phyloP scores from a whole-genome alignment of 2,113 vertebrate genomes.

The Seriola dumerili region DNA sequence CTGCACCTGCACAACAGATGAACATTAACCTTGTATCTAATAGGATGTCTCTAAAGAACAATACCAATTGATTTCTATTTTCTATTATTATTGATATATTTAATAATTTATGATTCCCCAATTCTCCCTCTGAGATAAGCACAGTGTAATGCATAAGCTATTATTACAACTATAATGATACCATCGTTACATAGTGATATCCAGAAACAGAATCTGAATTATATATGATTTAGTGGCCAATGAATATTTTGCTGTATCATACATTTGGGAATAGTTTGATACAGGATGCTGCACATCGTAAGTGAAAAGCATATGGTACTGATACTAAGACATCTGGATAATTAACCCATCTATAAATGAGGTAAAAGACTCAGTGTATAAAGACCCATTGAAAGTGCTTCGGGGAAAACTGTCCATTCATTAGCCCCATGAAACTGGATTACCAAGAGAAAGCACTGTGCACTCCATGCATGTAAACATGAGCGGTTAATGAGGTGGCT shows the following conservation, averaged over 20 bases:
- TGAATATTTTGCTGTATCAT: neutral
- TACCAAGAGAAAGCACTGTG: conserved; percentile 1
- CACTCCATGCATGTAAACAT: conserved; percentile 40
- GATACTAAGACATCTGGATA: neutral
- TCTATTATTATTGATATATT: neutral
- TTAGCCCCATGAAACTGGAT: conserved; percentile 38
- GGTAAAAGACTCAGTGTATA: neutral
- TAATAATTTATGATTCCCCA: neutral
- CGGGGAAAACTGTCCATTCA: conserved; percentile 25
- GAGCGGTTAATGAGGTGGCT: conserved; percentile 33
- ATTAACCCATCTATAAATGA: neutral
- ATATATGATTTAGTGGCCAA: neutral
- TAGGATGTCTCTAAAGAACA: conserved; percentile 8
- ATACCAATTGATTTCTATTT: conserved; percentile 18
- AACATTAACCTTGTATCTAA: conserved; percentile 21
- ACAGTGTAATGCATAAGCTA: neutral
- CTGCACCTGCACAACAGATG: conserved; percentile 38
- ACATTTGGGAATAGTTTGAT: neutral
- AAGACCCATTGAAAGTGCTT: neutral
- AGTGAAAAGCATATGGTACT: neutral
- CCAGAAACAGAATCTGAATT: neutral
- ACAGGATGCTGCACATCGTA: conserved; percentile 1
- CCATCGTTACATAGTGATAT: neutral
- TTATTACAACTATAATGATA: neutral
- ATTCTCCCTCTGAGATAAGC: neutral